Conservation (phyloP, 92 coral and sea anemone genomes). For the Palythoa heliodiscus region DNA sequence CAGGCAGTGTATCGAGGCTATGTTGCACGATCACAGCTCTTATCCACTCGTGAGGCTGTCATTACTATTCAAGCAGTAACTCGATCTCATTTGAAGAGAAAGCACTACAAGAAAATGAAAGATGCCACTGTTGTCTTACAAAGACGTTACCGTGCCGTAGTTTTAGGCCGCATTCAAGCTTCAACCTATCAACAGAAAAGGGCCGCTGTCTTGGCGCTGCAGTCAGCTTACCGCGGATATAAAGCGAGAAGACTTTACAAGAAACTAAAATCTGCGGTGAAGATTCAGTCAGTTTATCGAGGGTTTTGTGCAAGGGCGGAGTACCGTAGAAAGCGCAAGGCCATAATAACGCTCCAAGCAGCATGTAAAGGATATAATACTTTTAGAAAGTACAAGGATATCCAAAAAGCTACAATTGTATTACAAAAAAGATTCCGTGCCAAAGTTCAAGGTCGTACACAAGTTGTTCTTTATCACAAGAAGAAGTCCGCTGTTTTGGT, state of each 20-base stretch:
- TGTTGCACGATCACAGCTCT: conserved; percentile 55
- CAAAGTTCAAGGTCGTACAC: conserved; percentile 8
- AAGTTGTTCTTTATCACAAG: conserved; percentile 29
- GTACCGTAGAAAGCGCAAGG: conserved; percentile 40
- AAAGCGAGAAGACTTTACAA: conserved; percentile 58
- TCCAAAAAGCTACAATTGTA: conserved; percentile 54
- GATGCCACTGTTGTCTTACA: conserved; percentile 51
- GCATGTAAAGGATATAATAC: conserved; percentile 51
- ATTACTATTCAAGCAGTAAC: conserved; percentile 60
- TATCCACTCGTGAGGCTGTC: conserved; percentile 46
- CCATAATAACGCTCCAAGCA: conserved; percentile 68
- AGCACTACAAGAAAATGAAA: conserved; percentile 52
- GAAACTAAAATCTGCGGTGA: conserved; percentile 58
- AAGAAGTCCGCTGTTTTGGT: conserved; percentile 47
- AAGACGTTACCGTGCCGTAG: conserved; percentile 45
- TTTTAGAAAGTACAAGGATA: conserved; percentile 42
- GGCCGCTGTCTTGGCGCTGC: conserved; percentile 63
- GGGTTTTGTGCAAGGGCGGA: conserved; percentile 61
- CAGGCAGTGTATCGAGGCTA: conserved; percentile 73
- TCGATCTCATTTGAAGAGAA: conserved; percentile 51
- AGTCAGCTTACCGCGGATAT: conserved; percentile 53
- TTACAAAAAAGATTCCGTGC: conserved; percentile 67
- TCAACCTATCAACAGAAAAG: conserved; percentile 17
- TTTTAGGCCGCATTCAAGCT: conserved; percentile 21
- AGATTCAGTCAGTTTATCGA: conserved; percentile 62